phyloP scores from a whole-genome alignment of 2,113 vertebrate genomes.

The Acinonyx jubatus region DNA sequence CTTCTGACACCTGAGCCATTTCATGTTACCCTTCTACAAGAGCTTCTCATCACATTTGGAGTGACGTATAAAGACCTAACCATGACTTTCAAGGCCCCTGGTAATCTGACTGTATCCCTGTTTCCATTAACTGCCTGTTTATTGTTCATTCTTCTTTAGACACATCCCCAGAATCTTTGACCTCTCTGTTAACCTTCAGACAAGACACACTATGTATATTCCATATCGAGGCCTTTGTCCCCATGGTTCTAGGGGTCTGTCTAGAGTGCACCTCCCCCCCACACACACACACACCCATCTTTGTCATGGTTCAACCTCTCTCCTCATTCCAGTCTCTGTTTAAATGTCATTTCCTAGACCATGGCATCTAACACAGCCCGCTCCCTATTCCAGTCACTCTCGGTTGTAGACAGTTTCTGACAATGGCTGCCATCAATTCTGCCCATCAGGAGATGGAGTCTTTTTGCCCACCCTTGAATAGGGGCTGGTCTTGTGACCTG shows the following conservation, averaged over 20 bases:
- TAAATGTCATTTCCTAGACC: not conserved
- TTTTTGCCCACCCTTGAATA: not conserved
- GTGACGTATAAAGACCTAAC: not conserved
- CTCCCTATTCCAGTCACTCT: not conserved
- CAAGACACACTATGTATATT: not conserved
- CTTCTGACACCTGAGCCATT: not conserved
- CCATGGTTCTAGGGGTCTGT: not conserved
- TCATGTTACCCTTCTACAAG: not conserved
- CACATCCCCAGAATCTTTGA: not conserved
- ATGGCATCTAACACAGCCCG: not conserved
- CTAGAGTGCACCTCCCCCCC: not conserved
- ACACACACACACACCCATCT: not conserved
- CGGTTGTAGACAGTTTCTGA: not conserved
- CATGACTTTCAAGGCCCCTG: not conserved
- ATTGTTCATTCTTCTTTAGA: not conserved
- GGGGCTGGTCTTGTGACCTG: not conserved
- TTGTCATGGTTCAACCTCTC: not conserved
- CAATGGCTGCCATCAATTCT: not conserved
- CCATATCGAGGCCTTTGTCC: not conserved
- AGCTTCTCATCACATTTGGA: not conserved
- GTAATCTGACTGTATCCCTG: not conserved
- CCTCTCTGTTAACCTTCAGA: not conserved
- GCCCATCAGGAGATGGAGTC: not conserved
- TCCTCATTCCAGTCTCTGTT: not conserved
- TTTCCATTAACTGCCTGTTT: not conserved